Evolutionary conservation across 2,797 vertebrate species (phyloP).

Genomic region (Hydrolagus colliei): DNA sequence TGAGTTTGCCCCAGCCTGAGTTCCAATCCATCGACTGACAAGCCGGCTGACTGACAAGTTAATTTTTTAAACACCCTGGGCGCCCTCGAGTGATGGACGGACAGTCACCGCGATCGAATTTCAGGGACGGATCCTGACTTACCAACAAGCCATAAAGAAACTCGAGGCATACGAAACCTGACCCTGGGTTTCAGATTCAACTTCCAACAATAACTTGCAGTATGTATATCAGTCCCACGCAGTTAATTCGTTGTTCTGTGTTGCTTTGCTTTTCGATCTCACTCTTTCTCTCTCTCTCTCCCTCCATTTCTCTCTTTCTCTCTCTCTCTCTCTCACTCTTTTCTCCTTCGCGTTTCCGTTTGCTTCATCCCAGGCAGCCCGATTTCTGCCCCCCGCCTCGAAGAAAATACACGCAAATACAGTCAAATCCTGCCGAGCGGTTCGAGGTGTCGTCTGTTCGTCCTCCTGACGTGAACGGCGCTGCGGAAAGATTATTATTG

Average conservation of each 20-base stretch:
- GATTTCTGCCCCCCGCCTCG: too few species aligned
- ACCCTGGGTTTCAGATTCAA: neutral
- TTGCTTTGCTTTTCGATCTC: neutral
- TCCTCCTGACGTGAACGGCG: too few species aligned
- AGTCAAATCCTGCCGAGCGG: too few species aligned
- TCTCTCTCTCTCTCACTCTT: too few species aligned
- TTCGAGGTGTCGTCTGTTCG: too few species aligned
- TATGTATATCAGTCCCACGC: neutral
- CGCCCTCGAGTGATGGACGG: slow-evolving; percentile 6
- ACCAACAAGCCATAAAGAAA: neutral
- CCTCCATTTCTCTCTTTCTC: neutral
- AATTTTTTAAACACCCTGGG: neutral
- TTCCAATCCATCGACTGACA: slow-evolving; percentile 4
- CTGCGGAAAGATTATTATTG: too few species aligned
- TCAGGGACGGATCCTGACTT: neutral
- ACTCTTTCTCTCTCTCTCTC: too few species aligned
- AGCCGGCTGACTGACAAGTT: slow-evolving; percentile 14
- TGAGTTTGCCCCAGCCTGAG: neutral
- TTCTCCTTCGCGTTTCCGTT: too few species aligned
- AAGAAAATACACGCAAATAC: too few species aligned
- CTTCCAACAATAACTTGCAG: neutral
- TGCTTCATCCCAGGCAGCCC: too few species aligned
- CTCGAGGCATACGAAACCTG: neutral
- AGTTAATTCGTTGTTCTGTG: neutral
- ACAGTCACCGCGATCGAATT: neutral